Evolutionary conservation across 2,888 invertebrate species (phyloP).

Genomic region (Copidosoma aretas): DNA sequence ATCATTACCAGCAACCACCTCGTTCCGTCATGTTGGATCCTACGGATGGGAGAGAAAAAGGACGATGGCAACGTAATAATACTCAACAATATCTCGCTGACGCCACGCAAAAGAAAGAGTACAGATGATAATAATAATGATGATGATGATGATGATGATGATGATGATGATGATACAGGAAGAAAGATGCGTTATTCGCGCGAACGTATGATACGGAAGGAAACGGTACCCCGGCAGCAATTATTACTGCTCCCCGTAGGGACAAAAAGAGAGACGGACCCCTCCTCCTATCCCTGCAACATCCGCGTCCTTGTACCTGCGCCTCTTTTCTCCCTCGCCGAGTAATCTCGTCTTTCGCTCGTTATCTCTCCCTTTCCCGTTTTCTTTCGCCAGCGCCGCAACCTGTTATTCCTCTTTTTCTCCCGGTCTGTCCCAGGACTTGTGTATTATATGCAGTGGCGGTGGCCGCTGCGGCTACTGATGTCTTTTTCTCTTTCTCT

Average conservation of each 20-base stretch:
- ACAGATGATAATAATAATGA: too few species aligned
- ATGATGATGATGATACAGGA: conserved; percentile 45
- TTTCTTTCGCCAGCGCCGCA: conserved; percentile 3
- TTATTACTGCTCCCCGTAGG: conserved; percentile 47
- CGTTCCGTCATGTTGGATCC: too few species aligned
- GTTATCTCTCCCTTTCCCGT: neutral
- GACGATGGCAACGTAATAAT: too few species aligned
- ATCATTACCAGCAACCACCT: neutral
- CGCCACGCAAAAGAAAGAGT: too few species aligned
- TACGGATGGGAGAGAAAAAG: too few species aligned
- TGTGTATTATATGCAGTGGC: neutral
- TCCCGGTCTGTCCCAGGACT: neutral
- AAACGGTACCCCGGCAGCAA: conserved; percentile 67
- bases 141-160: too few species aligned
- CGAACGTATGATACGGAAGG: too few species aligned
- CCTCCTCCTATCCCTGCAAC: conserved; percentile 22
- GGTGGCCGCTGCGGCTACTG: neutral
- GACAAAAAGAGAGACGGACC: conserved; percentile 3
- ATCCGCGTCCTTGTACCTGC: too few species aligned
- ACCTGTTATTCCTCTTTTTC: conserved; percentile 26
- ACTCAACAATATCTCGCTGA: too few species aligned
- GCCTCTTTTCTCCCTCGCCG: too few species aligned
- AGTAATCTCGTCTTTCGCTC: neutral
- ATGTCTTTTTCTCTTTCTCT: conserved; percentile 26
- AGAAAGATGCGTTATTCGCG: conserved; percentile 57